Percentiles rank a stretch among this genome's conserved stretches.
These are phyloP conservation scores for Epistrophe grossulariae DNA, from an alignment of 2,888 invertebrate species.

Conservation along the genomic window DNA sequence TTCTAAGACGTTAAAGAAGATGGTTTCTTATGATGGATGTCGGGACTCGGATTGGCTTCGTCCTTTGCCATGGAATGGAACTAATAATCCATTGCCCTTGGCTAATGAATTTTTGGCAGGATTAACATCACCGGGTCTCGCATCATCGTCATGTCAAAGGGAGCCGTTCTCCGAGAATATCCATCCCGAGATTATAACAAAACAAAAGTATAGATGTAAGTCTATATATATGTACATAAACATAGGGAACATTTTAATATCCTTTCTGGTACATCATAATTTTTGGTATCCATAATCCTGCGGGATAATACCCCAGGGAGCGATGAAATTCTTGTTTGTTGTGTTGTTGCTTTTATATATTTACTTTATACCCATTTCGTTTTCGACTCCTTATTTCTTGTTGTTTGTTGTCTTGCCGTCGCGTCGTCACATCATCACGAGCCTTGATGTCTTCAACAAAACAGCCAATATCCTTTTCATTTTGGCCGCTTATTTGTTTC, in stretches of 20 bases:
- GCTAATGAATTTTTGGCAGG: constrained; percentile 68
- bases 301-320: constrained; percentile 65
- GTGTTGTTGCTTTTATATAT: constrained; percentile 14
- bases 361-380: constrained; percentile 26
- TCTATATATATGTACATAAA: neutral
- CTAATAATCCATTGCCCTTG: constrained; percentile 69
- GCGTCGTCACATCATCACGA: constrained; percentile 27
- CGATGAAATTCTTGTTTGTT: constrained; percentile 41
- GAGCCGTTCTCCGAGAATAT: constrained; percentile 31
- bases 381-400: constrained; percentile 15
- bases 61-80: constrained; percentile 29
- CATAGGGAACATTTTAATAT: constrained; percentile 64
- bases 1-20: constrained; percentile 32
- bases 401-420: neutral
- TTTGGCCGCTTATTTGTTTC: constrained; percentile 70
- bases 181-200: neutral
- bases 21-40: too few relatives aligned
- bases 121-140: constrained; percentile 42
- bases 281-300: constrained; percentile 73
- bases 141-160: constrained; percentile 40
- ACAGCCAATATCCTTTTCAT: constrained; percentile 74
- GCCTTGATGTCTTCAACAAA: constrained; percentile 57
- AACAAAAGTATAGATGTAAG: neutral
- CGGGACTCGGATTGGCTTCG: neutral
- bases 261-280: constrained; percentile 71